phyloP scores from a whole-genome alignment of 2,888 invertebrate genomes.

The Quadriops clusia region DNA sequence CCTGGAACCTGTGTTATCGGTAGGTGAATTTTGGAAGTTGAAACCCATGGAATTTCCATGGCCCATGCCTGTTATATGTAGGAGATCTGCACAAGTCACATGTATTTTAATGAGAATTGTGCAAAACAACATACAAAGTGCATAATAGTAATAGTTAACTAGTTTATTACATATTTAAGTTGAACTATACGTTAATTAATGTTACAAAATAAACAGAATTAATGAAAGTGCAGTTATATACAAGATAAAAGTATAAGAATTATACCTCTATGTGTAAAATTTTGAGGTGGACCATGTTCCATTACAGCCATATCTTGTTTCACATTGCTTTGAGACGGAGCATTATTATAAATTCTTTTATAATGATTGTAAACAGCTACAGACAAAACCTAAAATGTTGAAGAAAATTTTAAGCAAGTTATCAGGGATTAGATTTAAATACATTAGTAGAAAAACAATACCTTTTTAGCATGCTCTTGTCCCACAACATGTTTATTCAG shows the following conservation, averaged over 20 bases:
- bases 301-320: conserved; percentile 42
- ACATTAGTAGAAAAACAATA: conserved; percentile 12
- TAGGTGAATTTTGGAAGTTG: conserved; percentile 35
- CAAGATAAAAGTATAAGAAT: background rate
- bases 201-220: conserved; percentile 4
- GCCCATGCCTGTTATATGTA: conserved; percentile 73
- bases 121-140: conserved; percentile 1
- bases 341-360: conserved; percentile 92
- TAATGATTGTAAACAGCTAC: conserved; percentile 99
- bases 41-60: conserved; percentile 52
- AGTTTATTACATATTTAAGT: background rate
- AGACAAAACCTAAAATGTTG: conserved; percentile 55
- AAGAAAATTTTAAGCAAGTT: background rate
- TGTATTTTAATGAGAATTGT: no score
- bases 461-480: conserved; percentile 92
- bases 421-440: background rate
- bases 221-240: background rate
- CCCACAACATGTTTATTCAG: conserved; percentile 95
- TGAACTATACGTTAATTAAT: no score
- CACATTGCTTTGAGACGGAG: conserved; percentile 42
- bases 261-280: conserved; percentile 59
- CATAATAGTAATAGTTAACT: no score
- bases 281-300: conserved; percentile 57
- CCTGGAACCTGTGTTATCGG: conserved; percentile 22
- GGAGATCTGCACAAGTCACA: conserved; percentile 51